Base-by-base conservation (phyloP, 2,113 vertebrate species). In the Psammodynastes pulverulentus region DNA sequence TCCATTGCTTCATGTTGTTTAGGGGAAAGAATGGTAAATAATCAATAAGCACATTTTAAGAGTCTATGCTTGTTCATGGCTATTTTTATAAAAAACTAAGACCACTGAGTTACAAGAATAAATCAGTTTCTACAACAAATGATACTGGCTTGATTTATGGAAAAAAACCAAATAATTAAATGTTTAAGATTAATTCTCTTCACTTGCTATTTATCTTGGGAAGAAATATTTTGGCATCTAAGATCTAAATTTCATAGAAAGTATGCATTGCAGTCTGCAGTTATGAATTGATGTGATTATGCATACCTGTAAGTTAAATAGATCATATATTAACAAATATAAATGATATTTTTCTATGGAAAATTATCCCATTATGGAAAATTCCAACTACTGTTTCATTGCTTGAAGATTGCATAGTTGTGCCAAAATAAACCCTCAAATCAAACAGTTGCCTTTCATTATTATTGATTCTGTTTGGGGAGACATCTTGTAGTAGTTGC, bases 1-100 rank as follows among this genome's bases (percentile, higher is more conserved):
- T 17, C n/a, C 2, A 79, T 79, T 79, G 15, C 67, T 79, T 79
- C n/a, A 39, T 79, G 90, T 88, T 90, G 29, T 52, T 79, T 79
- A 5, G 48, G 62, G 12, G 12, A 9, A 6, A 2, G 39, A 26
- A 43, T 23, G n/a, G 52, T 95, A 23, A 93, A 90, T 93, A 93
- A 91, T 93, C 91, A 92, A 56, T 93, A 93, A 94, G 90, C 53
- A 58, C 56, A 34, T 24, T 24, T 49, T 39, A n/a, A 86, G 39
- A 45, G 3, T 89, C 5, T 89, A 3, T 79, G 51, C 92, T 93
- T 94, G 89, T 43, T 94, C 2, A 3, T 39, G 54, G 88, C 34
- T 91, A 4, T 93, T 92, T 54, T 19, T 19, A 85, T 93, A 9
- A 51, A 89, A 87, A 43, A n/a, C n/a, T 23, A 87, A 15, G 13